Evolutionary conservation across 2,797 vertebrate species (phyloP).

Genomic region (Knipowitschia caucasica): DNA sequence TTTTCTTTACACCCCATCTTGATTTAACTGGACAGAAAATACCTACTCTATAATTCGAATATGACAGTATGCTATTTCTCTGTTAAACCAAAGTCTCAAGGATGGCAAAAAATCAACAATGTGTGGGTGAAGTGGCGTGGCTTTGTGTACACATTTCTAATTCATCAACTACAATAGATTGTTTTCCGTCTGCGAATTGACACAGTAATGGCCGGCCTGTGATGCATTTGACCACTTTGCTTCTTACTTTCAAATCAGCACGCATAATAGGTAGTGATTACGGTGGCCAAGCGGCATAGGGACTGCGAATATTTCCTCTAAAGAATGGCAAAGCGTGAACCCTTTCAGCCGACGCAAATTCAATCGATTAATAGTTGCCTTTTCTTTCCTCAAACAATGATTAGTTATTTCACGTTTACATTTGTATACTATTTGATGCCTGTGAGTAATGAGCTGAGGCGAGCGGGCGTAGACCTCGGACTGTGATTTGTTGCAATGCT

Average conservation of each 20-base stretch:
- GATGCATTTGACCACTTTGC: conserved; percentile 67
- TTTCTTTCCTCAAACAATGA: conserved; percentile 59
- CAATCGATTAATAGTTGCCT: conserved; percentile 74
- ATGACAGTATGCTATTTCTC: conserved; percentile 52
- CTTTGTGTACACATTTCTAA: conserved; percentile 37
- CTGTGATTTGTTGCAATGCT: conserved; percentile 67
- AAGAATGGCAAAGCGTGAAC: conserved; percentile 68
- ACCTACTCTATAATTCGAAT: conserved; percentile 38
- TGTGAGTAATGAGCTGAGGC: conserved; percentile 36
- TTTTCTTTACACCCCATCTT: conserved; percentile 29
- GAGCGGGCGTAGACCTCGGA: conserved; percentile 27
- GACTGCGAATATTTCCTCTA: conserved; percentile 64
- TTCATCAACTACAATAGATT: conserved; percentile 53
- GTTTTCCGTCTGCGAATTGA: conserved; percentile 53
- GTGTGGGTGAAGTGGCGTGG: conserved; percentile 23
- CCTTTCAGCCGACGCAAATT: conserved; percentile 70
- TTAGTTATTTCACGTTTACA: conserved; percentile 69
- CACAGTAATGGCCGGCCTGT: conserved; percentile 60
- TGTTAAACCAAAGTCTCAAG: conserved; percentile 37
- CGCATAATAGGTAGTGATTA: conserved; percentile 72
- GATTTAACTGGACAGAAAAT: conserved; percentile 32
- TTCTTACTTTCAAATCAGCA: conserved; percentile 68
- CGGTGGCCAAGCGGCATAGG: conserved; percentile 41
- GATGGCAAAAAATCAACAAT: conserved; percentile 39
- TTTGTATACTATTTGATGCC: conserved; percentile 62